phyloP scores from a whole-genome alignment of 2,888 invertebrate species.

The Parapristionchus giblindavisi region DNA sequence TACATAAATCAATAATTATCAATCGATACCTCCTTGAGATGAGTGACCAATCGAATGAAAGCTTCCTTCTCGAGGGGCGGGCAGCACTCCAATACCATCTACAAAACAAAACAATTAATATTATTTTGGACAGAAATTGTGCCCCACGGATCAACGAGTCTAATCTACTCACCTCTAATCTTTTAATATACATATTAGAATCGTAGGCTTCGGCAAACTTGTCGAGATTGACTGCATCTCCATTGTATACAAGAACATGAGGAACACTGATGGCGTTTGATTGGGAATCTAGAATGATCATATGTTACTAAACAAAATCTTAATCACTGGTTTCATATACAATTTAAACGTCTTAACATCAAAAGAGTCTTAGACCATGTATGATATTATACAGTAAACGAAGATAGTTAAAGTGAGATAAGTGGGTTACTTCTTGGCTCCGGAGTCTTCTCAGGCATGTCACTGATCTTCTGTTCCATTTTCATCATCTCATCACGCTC shows the following conservation, averaged over 20 bases:
- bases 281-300: not conserved
- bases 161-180: conserved; percentile 4
- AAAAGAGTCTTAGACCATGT: too few species aligned
- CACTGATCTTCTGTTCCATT: not conserved
- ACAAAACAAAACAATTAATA: conserved; percentile 4
- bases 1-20: not conserved
- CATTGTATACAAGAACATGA: conserved; percentile 12
- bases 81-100: conserved; percentile 51
- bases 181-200: conserved; percentile 13
- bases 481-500: not conserved
- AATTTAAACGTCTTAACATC: too few species aligned
- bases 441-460: not conserved
- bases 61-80: conserved; percentile 49
- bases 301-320: not conserved
- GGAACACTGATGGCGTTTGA: not conserved
- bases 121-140: not conserved
- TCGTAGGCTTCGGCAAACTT: conserved; percentile 11
- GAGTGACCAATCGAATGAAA: conserved; percentile 43
- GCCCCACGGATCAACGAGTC: not conserved
- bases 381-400: too few species aligned
- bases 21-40: conserved; percentile 28
- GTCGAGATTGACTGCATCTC: conserved; percentile 23
- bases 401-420: too few species aligned
- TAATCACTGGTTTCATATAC: too few species aligned
- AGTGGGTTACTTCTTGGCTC: too few species aligned